phyloP scores from a whole-genome alignment of 2,113 vertebrate species.

The Tautogolabrus adspersus region DNA sequence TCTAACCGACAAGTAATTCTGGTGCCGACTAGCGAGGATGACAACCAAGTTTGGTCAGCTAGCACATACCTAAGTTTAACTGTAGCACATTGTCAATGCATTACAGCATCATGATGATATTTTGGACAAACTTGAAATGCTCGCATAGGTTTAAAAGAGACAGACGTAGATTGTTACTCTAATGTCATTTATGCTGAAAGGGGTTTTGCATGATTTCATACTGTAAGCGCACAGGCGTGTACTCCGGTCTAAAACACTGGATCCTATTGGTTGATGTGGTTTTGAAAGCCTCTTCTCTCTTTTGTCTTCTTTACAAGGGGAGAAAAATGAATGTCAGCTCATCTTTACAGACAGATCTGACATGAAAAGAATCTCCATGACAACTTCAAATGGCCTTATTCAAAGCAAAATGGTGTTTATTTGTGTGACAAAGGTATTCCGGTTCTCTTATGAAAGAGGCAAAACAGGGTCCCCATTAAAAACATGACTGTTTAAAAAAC shows the following conservation, averaged over 20 bases:
- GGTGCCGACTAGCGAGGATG: too few relatives aligned
- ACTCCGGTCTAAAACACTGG: not conserved
- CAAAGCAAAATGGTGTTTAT: not conserved
- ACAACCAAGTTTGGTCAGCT: too few relatives aligned
- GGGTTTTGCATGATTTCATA: not conserved
- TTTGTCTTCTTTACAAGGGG: not conserved
- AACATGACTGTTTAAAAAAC: not conserved
- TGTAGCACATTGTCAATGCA: too few relatives aligned
- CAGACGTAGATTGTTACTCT: too few relatives aligned
- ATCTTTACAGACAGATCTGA: not conserved
- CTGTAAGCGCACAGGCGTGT: not conserved
- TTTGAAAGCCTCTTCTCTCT: not conserved
- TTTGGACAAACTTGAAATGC: too few relatives aligned
- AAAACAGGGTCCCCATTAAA: not conserved
- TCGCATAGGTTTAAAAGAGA: too few relatives aligned
- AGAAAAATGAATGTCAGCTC: not conserved
- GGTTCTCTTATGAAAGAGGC: not conserved
- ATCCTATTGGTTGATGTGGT: not conserved
- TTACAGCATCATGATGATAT: too few relatives aligned
- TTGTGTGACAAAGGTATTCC: not conserved
- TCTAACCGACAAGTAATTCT: too few relatives aligned
- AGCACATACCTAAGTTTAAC: too few relatives aligned
- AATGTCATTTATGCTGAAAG: not conserved
- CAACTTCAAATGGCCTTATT: not conserved
- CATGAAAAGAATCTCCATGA: constrained; percentile 7